Percentiles rank a stretch among this genome's conserved stretches.
These are phyloP conservation scores for Laspeyria flexula DNA, from an alignment of 2,888 invertebrate species.

Conservation along the genomic window DNA sequence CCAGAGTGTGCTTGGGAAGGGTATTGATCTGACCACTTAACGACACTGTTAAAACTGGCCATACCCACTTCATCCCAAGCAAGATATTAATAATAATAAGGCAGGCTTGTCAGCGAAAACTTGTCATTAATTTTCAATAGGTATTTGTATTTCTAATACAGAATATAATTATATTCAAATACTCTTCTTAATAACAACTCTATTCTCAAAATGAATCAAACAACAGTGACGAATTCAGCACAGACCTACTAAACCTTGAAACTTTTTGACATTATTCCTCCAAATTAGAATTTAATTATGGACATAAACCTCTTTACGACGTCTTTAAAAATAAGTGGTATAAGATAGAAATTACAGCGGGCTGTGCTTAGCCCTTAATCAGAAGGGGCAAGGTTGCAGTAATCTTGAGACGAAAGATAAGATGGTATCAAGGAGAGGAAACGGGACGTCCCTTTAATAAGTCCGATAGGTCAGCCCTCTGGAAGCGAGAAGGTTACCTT, in stretches of 20 bases:
- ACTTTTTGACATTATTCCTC: constrained; percentile 21
- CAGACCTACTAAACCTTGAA: neutral
- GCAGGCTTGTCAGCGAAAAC: neutral
- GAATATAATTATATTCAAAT: no score
- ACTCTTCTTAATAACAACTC: no score
- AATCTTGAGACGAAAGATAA: constrained; percentile 50
- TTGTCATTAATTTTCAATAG: neutral
- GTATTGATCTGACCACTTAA: constrained; percentile 8
- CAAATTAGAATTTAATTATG: constrained; percentile 42
- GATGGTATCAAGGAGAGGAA: constrained; percentile 42
- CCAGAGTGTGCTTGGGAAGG: neutral
- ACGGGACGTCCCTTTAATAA: constrained; percentile 53
- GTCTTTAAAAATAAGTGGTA: constrained; percentile 39
- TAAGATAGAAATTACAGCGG: constrained; percentile 47
- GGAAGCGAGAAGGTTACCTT: constrained; percentile 47
- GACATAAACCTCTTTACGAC: constrained; percentile 41
- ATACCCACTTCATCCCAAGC: neutral
- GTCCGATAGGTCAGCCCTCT: constrained; percentile 51
- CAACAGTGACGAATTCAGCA: neutral
- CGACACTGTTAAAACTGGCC: neutral
- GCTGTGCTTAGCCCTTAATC: constrained; percentile 48
- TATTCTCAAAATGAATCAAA: neutral
- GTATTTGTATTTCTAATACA: neutral
- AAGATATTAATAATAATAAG: neutral
- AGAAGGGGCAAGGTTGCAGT: constrained; percentile 46